Conservation (phyloP, 2,113 vertebrate genomes). For the Thunnus maccoyii region DNA sequence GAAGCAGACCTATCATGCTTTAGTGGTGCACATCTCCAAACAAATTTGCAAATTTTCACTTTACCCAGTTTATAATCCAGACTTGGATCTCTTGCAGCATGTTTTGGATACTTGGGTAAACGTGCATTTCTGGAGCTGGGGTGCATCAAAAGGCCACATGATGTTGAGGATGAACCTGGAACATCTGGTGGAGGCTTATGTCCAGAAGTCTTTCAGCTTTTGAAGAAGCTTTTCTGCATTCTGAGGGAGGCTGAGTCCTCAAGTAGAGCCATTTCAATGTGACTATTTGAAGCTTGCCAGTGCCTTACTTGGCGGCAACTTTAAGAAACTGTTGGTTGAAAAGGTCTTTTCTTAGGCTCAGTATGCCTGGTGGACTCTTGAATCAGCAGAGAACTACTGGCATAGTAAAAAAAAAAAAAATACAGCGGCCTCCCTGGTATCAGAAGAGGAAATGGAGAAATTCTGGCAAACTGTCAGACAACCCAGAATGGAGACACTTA, state of each 20-base stretch:
- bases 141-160: neutral
- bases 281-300: slow-evolving; percentile 7
- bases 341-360: neutral
- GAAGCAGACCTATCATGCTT: neutral
- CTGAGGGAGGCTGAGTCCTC: neutral
- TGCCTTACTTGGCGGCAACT: slow-evolving; percentile 15
- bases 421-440: neutral
- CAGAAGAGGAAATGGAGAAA: neutral
- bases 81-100: neutral
- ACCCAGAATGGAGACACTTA: too few relatives aligned
- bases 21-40: neutral
- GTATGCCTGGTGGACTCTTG: neutral
- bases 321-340: slow-evolving; percentile 18
- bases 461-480: neutral
- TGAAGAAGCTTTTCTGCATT: neutral
- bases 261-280: neutral
- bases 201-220: slow-evolving; percentile 5
- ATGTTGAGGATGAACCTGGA: neutral
- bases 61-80: neutral
- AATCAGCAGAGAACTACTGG: neutral
- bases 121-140: neutral
- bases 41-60: too few relatives aligned
- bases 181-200: neutral
- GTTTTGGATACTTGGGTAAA: neutral
- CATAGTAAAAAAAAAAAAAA: neutral